Evolutionary conservation across 1,140 invertebrate genomes (phyloP), one percentile per base, ranked within the genome.

Genomic region (Halesus radiatus): DNA sequence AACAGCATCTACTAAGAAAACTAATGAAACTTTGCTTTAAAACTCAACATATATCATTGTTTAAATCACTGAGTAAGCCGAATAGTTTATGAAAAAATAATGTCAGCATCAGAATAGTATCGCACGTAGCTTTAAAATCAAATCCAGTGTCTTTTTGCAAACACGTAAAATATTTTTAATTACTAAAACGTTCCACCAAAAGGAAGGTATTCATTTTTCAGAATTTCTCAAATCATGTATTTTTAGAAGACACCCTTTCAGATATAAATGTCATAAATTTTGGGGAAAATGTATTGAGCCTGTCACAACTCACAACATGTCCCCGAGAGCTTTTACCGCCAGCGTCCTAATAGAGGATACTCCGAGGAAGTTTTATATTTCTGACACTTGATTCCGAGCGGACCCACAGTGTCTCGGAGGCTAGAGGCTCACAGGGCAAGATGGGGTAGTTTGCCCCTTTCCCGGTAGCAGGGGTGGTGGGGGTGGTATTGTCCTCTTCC

Each of bases 401-500:
- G 10, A 45, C 37, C 10, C 37, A 7, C 37, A 13, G 10, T 45
- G 10, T 45, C 37, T 45, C 37, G 37, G n/a, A 32, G 20, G 8
- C 66, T 70, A 18, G 18, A 18, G n/a, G n/a, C 66, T 70, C 45
- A n/a, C 15, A 45, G 37, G 37, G 32, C 45, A 70, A 50, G 66
- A 70, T 50, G 66, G 66, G 66, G 29, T 45, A 70, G n/a, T 45
- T 50, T 45, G 66, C 29, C 37, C 66, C 37, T 50, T 50, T 50
- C n/a, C n/a, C 37, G 37, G 66, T 37, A 15, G 64, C 15, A 1
- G 15, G 22, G 58, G 3, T 45, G 37, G 37, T 1, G 32, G 29
- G 66, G 66, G 66, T 70, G 37, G 62, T 20, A 70, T 70, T 70
- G 66, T 70, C 66, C 66, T 70, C 22, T 64, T 45, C 80, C 72